A percentile compares a stretch with the other conserved stretches of the same genome.
Conservation (phyloP, 2,113 vertebrate species). For the Myiozetetes cayanensis region DNA sequence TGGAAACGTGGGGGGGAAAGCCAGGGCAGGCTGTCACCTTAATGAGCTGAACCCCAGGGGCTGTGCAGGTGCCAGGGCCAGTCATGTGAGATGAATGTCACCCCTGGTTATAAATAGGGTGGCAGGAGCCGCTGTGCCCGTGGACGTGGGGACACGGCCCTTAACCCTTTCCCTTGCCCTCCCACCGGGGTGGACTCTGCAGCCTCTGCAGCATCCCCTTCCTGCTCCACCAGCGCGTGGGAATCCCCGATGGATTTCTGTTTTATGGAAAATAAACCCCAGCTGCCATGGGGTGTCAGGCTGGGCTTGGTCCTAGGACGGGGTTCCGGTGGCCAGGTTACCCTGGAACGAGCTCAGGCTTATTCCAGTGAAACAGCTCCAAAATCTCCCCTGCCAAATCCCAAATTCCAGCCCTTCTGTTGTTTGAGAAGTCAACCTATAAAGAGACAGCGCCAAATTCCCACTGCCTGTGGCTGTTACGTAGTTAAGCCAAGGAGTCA, state of each 20-base stretch:
- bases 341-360: neutral
- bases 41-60: neutral
- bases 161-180: neutral
- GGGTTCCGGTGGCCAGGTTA: neutral
- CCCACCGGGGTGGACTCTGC: accelerated
- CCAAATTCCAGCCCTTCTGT: neutral
- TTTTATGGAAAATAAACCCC: neutral
- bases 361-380: accelerated
- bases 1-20: neutral
- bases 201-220: neutral
- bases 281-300: neutral
- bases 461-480: neutral
- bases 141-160: neutral
- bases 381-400: accelerated
- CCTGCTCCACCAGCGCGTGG: neutral
- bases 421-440: neutral
- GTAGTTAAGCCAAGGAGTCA: neutral
- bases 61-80: neutral
- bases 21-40: neutral
- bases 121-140: neutral
- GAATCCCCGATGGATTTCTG: neutral
- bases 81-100: neutral
- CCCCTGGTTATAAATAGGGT: conserved; percentile 33
- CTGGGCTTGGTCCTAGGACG: neutral
- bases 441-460: neutral